phyloP scores from a whole-genome alignment of 1,140 invertebrate genomes.

The Geopemphigus sp. region DNA sequence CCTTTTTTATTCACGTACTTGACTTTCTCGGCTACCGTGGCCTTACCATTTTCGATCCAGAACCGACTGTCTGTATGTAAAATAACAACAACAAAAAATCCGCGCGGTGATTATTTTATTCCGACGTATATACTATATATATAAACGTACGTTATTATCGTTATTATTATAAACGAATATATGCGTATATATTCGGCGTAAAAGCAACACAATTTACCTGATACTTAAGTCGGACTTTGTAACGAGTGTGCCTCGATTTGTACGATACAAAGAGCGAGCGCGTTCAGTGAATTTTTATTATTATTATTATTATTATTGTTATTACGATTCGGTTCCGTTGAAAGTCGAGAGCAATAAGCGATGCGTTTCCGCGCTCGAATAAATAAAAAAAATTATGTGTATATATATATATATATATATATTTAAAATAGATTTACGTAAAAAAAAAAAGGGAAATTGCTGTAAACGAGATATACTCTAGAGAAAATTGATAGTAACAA shows the following conservation, averaged over 20 bases:
- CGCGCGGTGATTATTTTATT: not conserved
- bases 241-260: constrained; percentile 4
- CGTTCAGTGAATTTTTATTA: not conserved
- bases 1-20: constrained; percentile 51
- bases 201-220: constrained; percentile 10
- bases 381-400: not conserved
- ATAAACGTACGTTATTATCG: not conserved
- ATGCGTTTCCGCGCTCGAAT: not conserved
- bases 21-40: constrained; percentile 50
- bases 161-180: not conserved
- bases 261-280: not conserved
- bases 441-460: not conserved
- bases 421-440: no score
- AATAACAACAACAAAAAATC: not conserved
- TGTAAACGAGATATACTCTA: not conserved
- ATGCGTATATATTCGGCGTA: not conserved
- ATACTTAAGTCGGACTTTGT: constrained; percentile 25
- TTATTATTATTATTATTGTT: not conserved
- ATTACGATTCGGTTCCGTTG: not conserved
- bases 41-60: constrained; percentile 51
- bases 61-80: constrained; percentile 49
- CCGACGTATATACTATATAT: not conserved
- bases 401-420: no score
- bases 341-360: constrained; percentile 6
- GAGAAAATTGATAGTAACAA: not conserved